phyloP scores from a whole-genome alignment of 2,797 vertebrate genomes.

The Tragelaphus eurycerus region DNA sequence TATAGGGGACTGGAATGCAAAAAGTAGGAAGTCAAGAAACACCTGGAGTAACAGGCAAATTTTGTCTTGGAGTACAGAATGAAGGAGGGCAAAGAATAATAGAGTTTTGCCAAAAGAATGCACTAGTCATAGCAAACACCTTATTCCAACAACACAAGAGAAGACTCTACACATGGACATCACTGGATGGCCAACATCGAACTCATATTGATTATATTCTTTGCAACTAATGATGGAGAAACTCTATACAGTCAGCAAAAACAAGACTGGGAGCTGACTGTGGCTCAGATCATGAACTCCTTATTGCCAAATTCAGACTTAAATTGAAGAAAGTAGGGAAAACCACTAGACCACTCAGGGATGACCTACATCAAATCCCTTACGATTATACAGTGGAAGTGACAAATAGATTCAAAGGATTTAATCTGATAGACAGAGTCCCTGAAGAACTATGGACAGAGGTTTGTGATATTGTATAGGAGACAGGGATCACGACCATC shows the following conservation, averaged over 20 bases:
- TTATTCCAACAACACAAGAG: background rate
- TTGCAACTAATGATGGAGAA: background rate
- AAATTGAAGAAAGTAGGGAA: background rate
- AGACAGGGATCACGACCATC: background rate
- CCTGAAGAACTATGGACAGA: background rate
- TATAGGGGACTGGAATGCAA: background rate
- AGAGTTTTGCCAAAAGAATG: background rate
- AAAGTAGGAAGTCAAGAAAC: background rate
- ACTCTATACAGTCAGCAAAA: background rate
- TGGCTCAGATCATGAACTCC: background rate
- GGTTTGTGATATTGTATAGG: background rate
- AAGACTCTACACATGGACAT: background rate
- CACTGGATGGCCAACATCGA: fast-evolving
- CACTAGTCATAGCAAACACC: background rate
- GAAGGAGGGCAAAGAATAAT: background rate
- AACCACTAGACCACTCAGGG: background rate
- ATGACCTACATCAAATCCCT: background rate
- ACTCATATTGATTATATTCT: background rate
- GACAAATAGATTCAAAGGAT: background rate
- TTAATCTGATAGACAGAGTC: background rate
- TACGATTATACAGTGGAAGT: background rate
- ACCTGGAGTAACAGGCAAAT: background rate
- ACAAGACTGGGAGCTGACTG: background rate
- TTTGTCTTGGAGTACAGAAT: background rate
- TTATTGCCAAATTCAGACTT: background rate